Base-by-base conservation (phyloP, 2,888 invertebrate species). In the Halocaridina rubra region DNA sequence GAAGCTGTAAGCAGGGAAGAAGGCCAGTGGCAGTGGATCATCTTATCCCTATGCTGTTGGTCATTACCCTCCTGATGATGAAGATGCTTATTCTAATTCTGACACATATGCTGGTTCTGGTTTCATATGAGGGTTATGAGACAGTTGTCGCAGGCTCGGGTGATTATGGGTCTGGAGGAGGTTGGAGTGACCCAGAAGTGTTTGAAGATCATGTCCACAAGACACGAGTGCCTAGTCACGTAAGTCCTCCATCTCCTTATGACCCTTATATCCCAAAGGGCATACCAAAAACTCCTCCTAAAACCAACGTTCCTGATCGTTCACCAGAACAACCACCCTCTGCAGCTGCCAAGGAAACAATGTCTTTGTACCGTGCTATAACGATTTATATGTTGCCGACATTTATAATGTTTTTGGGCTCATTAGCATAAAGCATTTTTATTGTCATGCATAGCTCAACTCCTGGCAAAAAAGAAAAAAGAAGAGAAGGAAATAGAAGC, bases 301-400 rank as follows among this genome's bases (percentile, higher is more conserved):
- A 71, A 30, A 46, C 13, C 24, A 72, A 57, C n/a, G 53, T n/a
- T 33, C 77, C 80, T 32, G 30, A 71, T 13, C 30, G 53, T 30
- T 74, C 69, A 27, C 19, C 30, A n/a, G 78, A 84, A 19, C 79
- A 85, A 33, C 86, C 84, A 4, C 84, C 86, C 2, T 84, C 86
- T 30, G 88, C 82, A 29, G 86, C 85, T 46, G 74, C 84, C 29
- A 84, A 86, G 67, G 81, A 88, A 61, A 78, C 76, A 29, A 88
- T 88, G 88, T 86, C 88, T 10, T 81, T 88, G 39, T 74, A 86
- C 30, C 85, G 87, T 77, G 88, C 88, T 64, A 84, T 88, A 67
- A 84, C 88, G 22, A 85, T 88, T 30, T 88, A 88, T 64, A 80
- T 88, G 75, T 64, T 88, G 57, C 88, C 88, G 16, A 86, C 88